Evolutionary conservation across 1,140 invertebrate genomes (phyloP).

Genomic region (Odontomachus brunneus): DNA sequence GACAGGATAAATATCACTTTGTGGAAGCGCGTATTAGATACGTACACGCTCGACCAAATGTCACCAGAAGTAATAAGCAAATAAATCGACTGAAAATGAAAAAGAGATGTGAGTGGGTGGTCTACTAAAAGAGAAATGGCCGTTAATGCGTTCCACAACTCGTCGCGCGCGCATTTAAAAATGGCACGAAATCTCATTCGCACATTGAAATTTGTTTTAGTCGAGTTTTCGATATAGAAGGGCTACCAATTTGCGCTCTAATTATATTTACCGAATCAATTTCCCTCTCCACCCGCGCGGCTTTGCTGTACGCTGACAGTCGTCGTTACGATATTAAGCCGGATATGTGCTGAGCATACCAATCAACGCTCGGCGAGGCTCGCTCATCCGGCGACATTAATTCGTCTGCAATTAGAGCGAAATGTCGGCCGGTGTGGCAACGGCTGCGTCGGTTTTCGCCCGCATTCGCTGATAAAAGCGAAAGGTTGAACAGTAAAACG

Average conservation of each 20-base stretch:
- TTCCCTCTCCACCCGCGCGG: slow-evolving; percentile 25
- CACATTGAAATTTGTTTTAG: slow-evolving; percentile 48
- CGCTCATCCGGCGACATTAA: slow-evolving; percentile 65
- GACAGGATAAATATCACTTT: slow-evolving; percentile 10
- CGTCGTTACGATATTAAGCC: slow-evolving; percentile 60
- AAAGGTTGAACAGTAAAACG: slow-evolving; percentile 48
- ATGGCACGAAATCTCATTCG: slow-evolving; percentile 28
- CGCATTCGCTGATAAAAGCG: slow-evolving; percentile 1
- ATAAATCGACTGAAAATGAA: slow-evolving; percentile 13
- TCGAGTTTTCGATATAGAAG: slow-evolving; percentile 39
- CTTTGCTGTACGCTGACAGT: slow-evolving; percentile 49
- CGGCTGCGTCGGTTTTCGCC: slow-evolving; percentile 23
- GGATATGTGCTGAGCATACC: slow-evolving; percentile 67
- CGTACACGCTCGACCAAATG: background rate
- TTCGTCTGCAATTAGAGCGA: slow-evolving; percentile 69
- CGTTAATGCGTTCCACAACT: slow-evolving; percentile 13
- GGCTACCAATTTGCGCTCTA: slow-evolving; percentile 39
- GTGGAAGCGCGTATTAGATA: background rate
- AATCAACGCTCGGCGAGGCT: slow-evolving; percentile 59
- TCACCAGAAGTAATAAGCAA: slow-evolving; percentile 4
- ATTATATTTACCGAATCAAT: slow-evolving; percentile 60
- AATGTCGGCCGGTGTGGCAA: slow-evolving; percentile 55
- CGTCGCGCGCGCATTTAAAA: slow-evolving; percentile 23
- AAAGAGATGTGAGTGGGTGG: background rate
- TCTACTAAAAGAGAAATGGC: background rate